phyloP scores from a whole-genome alignment of 2,797 vertebrate genomes.

The Perodicticus potto region DNA sequence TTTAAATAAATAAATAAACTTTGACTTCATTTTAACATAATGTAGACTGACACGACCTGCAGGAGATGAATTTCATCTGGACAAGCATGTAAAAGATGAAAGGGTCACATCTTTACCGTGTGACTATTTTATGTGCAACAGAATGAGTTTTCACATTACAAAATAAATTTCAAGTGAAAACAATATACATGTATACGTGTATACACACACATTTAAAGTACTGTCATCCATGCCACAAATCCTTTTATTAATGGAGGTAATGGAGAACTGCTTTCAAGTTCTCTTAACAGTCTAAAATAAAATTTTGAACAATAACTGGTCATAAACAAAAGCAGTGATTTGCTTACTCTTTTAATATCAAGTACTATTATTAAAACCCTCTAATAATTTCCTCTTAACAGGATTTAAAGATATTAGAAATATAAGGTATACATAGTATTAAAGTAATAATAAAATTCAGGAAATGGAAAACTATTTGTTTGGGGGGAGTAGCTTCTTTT shows the following conservation, averaged over 20 bases:
- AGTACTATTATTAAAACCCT: not conserved
- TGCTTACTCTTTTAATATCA: slow-evolving; percentile 14
- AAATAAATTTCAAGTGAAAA: slow-evolving; percentile 16
- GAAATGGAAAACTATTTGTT: not conserved
- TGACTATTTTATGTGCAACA: slow-evolving; percentile 26
- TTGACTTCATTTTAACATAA: not conserved
- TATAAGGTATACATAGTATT: not conserved
- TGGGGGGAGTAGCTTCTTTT: not conserved
- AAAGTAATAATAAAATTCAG: not conserved
- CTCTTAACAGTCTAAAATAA: slow-evolving; percentile 19
- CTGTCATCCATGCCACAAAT: not conserved
- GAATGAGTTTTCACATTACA: slow-evolving; percentile 19
- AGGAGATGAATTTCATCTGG: not conserved
- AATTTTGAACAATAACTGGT: not conserved
- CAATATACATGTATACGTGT: not conserved
- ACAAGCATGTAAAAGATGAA: not conserved
- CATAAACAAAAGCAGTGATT: not conserved
- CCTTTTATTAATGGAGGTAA: not conserved
- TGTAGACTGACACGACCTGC: not conserved
- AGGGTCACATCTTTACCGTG: not conserved
- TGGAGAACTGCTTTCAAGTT: not conserved
- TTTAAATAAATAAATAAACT: not conserved
- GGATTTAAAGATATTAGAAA: slow-evolving; percentile 33
- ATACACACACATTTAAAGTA: not conserved
- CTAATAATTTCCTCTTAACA: not conserved